phyloP scores from a whole-genome alignment of 2,113 vertebrate genomes.

The Paramisgurnus dabryanus region DNA sequence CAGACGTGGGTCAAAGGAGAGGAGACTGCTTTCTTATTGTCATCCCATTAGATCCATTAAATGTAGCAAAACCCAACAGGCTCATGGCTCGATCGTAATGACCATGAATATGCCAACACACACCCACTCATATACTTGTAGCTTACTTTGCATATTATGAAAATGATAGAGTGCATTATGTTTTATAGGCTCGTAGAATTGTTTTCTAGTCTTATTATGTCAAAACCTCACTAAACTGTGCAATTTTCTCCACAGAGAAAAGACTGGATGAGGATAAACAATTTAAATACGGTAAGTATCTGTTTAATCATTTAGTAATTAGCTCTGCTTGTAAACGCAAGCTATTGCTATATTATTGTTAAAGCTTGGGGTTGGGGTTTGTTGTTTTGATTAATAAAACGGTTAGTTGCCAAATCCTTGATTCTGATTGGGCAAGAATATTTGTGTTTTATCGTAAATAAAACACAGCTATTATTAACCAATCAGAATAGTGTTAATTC shows the following conservation, averaged over 20 bases:
- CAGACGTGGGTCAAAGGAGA: neutral
- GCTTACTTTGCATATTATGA: slow-evolving; percentile 5
- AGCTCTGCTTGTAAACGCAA: slow-evolving; percentile 14
- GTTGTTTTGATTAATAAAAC: neutral
- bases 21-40: neutral
- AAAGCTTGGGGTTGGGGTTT: neutral
- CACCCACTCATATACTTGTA: slow-evolving; percentile 2
- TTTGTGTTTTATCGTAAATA: too few species aligned
- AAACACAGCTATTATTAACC: too few species aligned
- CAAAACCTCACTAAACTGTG: slow-evolving; percentile 20
- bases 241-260: slow-evolving; percentile 34
- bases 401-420: too few species aligned
- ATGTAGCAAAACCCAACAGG: neutral
- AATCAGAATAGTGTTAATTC: too few species aligned
- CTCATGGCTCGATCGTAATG: slow-evolving; percentile 8
- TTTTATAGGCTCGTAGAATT: neutral
- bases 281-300: slow-evolving; percentile 49
- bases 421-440: too few species aligned
- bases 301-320: slow-evolving; percentile 5
- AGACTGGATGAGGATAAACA: slow-evolving; percentile 7
- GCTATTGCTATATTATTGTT: neutral
- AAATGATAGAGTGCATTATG: neutral
- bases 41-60: slow-evolving; percentile 16
- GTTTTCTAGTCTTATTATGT: slow-evolving; percentile 5
- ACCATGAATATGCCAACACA: slow-evolving; percentile 12